These are phyloP conservation scores for Sesamia nonagrioides DNA, from an alignment of 1,140 invertebrate genomes.

Conservation along the genomic window DNA sequence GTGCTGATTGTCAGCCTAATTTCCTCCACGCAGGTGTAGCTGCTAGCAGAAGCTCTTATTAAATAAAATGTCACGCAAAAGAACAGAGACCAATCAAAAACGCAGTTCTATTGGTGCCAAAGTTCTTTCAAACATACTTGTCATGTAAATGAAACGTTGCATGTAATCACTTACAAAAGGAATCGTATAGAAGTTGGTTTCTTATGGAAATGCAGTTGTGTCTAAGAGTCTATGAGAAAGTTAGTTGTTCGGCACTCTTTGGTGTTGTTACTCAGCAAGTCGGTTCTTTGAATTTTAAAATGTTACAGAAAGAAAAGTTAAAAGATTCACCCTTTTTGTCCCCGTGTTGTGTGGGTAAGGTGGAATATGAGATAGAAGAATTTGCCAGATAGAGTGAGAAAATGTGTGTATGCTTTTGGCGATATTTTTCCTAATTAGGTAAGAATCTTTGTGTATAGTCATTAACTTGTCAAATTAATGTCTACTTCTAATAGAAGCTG, in stretches of 20 bases:
- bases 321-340: background rate
- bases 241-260: constrained; percentile 19
- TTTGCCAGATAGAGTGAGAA: too few species aligned
- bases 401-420: too few species aligned
- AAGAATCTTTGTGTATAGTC: too few species aligned
- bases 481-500: too few species aligned
- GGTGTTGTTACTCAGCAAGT: constrained; percentile 28
- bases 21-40: too few species aligned
- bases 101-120: constrained; percentile 3
- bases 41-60: too few species aligned
- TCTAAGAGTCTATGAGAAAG: background rate
- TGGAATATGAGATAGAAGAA: background rate
- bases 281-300: constrained; percentile 41
- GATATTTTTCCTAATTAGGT: too few species aligned
- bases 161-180: background rate
- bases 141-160: constrained; percentile 7
- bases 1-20: too few species aligned
- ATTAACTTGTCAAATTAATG: too few species aligned
- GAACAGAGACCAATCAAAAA: background rate
- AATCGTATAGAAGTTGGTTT: constrained; percentile 22
- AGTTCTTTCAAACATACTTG: background rate
- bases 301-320: constrained; percentile 25
- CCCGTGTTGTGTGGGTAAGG: background rate
- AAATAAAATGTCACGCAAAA: too few species aligned
- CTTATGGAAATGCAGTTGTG: constrained; percentile 34